phyloP scores from a whole-genome alignment of 2,888 invertebrate species.

The Argynnis bischoffii region DNA sequence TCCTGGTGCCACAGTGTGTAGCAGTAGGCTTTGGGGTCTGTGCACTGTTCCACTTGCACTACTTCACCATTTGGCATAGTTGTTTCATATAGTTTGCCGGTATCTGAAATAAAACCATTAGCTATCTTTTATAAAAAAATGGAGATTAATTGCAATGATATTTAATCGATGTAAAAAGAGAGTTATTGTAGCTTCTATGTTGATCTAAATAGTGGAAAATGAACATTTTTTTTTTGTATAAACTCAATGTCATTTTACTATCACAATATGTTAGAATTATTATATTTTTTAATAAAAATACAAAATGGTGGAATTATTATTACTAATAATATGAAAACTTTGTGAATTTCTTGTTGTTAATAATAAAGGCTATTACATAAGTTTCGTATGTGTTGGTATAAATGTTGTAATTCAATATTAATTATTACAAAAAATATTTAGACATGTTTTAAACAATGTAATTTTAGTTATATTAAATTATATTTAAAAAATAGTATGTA shows the following conservation, averaged over 20 bases:
- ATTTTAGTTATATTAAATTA: too few species aligned
- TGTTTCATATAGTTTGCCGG: constrained; percentile 57
- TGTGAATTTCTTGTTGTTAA: too few species aligned
- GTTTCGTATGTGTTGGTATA: too few species aligned
- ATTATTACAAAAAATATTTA: neutral
- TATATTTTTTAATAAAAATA: too few species aligned
- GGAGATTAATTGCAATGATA: neutral
- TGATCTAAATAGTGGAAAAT: too few species aligned
- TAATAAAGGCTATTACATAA: too few species aligned
- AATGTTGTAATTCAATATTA: too few species aligned
- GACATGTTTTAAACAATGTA: neutral
- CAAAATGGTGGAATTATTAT: too few species aligned
- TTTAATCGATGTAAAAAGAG: neutral
- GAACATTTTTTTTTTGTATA: neutral
- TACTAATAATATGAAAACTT: too few species aligned
- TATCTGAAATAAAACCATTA: constrained; percentile 47
- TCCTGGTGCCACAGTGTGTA: constrained; percentile 88
- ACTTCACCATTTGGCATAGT: constrained; percentile 62
- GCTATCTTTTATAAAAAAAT: neutral
- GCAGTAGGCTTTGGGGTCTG: constrained; percentile 85
- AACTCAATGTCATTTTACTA: too few species aligned
- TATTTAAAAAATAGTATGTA: neutral
- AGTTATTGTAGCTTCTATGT: too few species aligned
- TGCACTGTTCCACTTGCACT: constrained; percentile 72
- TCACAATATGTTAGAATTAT: too few species aligned